A percentile compares a stretch with the other conserved stretches of the same genome.
Conservation (phyloP, 2,113 vertebrate genomes). For the Anser cygnoides region DNA sequence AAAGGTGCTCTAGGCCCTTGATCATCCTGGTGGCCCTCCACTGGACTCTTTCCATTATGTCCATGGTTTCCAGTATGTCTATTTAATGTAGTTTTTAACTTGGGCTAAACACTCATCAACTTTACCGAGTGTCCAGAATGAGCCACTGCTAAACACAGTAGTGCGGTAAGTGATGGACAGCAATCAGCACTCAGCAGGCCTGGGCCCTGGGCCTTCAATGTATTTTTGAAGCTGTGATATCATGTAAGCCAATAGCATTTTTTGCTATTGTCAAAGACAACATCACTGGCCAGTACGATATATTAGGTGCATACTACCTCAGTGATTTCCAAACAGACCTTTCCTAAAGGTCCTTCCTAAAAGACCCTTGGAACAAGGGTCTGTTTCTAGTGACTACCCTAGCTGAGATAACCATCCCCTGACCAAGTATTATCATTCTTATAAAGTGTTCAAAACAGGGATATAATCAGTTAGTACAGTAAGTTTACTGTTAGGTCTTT, state of each 20-base stretch:
- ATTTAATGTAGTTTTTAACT: not conserved
- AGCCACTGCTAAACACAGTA: too few relatives aligned
- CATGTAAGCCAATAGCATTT: not conserved
- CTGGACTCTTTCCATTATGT: not conserved
- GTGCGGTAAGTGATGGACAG: not conserved
- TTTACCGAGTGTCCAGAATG: not conserved
- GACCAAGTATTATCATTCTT: not conserved
- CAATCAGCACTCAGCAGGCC: rapidly evolving
- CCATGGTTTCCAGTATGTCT: not conserved
- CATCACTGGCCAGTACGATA: not conserved
- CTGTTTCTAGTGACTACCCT: not conserved
- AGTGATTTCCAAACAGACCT: not conserved
- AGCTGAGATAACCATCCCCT: not conserved
- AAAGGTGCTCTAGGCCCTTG: not conserved
- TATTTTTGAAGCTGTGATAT: not conserved
- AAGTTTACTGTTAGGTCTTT: not conserved
- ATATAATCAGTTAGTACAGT: not conserved
- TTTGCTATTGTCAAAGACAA: not conserved
- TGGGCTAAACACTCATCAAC: not conserved
- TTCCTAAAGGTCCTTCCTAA: not conserved
- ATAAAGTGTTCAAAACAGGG: not conserved
- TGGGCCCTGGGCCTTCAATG: not conserved
- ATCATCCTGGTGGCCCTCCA: not conserved
- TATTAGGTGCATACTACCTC: not conserved
- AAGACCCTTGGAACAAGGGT: not conserved